These are phyloP conservation scores for Struthio camelus DNA, from an alignment of 2,113 vertebrate species.

Conservation along the genomic window DNA sequence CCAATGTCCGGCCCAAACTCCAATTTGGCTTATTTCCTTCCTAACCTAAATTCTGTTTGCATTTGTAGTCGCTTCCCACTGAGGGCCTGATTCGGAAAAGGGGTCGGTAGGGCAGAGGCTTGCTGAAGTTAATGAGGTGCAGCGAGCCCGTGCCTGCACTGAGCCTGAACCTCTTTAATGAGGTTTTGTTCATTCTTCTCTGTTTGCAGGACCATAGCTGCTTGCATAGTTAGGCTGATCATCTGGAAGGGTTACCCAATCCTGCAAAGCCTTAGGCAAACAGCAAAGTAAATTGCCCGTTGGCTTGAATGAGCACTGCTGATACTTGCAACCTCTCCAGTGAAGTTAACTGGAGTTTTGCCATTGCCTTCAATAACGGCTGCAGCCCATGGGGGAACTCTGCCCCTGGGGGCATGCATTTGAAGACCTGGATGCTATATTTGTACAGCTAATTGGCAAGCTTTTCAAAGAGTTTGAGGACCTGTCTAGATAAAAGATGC, in stretches of 20 bases:
- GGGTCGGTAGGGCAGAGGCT: background rate
- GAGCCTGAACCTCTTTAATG: background rate
- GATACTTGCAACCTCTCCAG: background rate
- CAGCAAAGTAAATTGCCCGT: background rate
- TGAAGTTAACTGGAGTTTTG: background rate
- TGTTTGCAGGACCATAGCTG: background rate
- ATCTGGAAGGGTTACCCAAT: background rate
- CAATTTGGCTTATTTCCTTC: background rate
- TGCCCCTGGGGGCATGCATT: fast-evolving
- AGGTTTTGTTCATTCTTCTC: background rate
- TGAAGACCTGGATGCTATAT: background rate
- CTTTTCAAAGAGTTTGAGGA: background rate
- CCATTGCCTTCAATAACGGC: fast-evolving
- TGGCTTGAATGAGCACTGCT: background rate
- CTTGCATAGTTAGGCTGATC: background rate
- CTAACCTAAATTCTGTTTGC: background rate
- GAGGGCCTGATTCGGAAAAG: background rate
- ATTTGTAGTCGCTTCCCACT: fast-evolving
- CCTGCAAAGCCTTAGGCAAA: background rate
- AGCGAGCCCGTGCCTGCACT: fast-evolving
- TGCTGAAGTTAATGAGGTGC: background rate
- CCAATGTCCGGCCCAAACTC: background rate
- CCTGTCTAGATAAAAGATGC: background rate
- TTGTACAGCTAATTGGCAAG: background rate
- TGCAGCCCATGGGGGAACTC: fast-evolving